phyloP scores from a whole-genome alignment of 2,888 invertebrate species.

The Siphonodentalium dalli region DNA sequence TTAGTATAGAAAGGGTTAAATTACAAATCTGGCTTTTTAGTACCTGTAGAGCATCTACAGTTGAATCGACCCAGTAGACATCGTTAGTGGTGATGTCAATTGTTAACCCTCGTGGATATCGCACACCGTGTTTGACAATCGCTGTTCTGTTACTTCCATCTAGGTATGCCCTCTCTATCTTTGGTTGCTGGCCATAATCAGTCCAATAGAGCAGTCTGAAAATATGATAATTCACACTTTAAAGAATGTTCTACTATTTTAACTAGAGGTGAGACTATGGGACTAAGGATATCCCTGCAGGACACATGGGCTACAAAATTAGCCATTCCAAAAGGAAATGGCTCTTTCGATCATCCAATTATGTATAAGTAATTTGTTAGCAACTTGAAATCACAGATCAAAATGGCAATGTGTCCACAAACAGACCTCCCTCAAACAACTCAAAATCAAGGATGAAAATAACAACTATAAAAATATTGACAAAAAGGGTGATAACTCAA shows the following conservation, averaged over 20 bases:
- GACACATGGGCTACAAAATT: neutral
- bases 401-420: too few relatives aligned
- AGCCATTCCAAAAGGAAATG: too few relatives aligned
- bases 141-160: slow-evolving; percentile 78
- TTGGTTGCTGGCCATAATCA: slow-evolving; percentile 83
- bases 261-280: neutral
- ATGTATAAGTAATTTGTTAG: too few relatives aligned
- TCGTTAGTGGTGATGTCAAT: slow-evolving; percentile 93
- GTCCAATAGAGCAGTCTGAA: slow-evolving; percentile 90
- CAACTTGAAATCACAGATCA: too few relatives aligned
- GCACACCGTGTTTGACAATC: slow-evolving; percentile 88
- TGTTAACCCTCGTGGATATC: slow-evolving; percentile 73
- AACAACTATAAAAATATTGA: too few relatives aligned
- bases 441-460: too few relatives aligned
- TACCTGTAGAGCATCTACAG: slow-evolving; percentile 87
- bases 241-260: neutral
- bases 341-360: too few relatives aligned
- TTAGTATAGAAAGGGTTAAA: too few relatives aligned
- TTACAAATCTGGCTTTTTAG: too few relatives aligned
- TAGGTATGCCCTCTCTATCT: slow-evolving; percentile 79
- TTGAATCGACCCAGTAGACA: slow-evolving; percentile 97
- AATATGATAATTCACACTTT: neutral
- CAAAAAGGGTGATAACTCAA: too few relatives aligned
- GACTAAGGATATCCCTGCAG: neutral
- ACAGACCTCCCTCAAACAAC: too few relatives aligned